Conservation (phyloP, 2,113 vertebrate genomes). For the Coturnix japonica region DNA sequence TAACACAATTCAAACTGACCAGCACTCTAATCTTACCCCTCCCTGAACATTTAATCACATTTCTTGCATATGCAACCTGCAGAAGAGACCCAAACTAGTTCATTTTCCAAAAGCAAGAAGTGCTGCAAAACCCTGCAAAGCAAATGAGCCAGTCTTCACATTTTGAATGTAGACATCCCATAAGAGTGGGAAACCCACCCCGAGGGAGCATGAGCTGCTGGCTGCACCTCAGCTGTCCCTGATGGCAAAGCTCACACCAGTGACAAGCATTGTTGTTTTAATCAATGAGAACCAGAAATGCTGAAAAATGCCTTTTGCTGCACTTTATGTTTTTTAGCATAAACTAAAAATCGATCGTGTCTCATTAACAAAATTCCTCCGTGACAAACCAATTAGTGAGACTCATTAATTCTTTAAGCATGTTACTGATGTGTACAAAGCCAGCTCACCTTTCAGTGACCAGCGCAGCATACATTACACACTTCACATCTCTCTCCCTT, state of each 20-base stretch:
- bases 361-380: constrained; percentile 56
- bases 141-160: neutral
- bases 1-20: neutral
- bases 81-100: constrained; percentile 3
- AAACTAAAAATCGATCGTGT: constrained; percentile 36
- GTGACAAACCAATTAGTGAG: constrained; percentile 68
- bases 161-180: neutral
- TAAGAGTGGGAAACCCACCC: neutral
- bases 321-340: constrained; percentile 24
- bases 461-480: neutral
- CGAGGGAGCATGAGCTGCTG: neutral
- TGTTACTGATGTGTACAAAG: constrained; percentile 4
- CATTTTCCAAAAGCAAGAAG: neutral
- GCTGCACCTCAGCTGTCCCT: rapidly evolving
- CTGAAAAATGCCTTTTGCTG: neutral
- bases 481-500: neutral
- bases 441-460: constrained; percentile 37
- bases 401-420: constrained; percentile 64
- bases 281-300: constrained; percentile 33
- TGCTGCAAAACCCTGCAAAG: neutral
- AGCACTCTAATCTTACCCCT: neutral
- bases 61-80: neutral
- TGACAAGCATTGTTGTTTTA: neutral
- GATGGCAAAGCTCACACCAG: rapidly evolving
- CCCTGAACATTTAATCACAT: neutral